Evolutionary conservation across 2,888 invertebrate genomes (phyloP).

Genomic region (Dorcus hopei): DNA sequence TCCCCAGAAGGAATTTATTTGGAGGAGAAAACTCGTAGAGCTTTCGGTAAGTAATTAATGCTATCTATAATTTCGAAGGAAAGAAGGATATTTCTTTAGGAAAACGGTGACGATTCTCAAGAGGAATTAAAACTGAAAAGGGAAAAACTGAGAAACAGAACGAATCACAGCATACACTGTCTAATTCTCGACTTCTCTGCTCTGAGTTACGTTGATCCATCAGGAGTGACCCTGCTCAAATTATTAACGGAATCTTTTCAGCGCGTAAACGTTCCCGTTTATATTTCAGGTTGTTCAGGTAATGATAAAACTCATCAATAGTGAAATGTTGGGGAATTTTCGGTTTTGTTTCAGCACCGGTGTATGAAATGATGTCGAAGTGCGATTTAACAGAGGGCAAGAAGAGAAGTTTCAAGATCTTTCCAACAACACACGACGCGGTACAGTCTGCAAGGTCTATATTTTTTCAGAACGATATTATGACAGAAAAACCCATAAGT

Average conservation of each 20-base stretch:
- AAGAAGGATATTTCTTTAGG: constrained; percentile 27
- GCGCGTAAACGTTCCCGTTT: constrained; percentile 53
- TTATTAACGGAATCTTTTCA: constrained; percentile 54
- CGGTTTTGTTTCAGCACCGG: constrained; percentile 54
- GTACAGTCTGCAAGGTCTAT: constrained; percentile 53
- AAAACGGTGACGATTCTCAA: too few relatives aligned
- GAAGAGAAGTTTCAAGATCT: constrained; percentile 52
- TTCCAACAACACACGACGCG: constrained; percentile 64
- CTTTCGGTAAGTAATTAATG: constrained; percentile 10
- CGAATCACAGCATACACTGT: constrained; percentile 38
- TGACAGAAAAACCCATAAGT: too few relatives aligned
- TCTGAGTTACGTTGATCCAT: constrained; percentile 62
- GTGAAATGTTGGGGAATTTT: background rate
- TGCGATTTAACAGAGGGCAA: constrained; percentile 57
- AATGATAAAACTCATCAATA: constrained; percentile 10
- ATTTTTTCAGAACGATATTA: background rate
- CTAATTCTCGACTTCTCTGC: constrained; percentile 62
- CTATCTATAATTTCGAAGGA: constrained; percentile 12
- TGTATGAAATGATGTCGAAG: constrained; percentile 61
- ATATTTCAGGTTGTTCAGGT: constrained; percentile 56
- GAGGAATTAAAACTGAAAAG: constrained; percentile 9
- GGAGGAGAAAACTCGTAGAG: constrained; percentile 46
- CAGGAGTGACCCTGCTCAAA: constrained; percentile 58
- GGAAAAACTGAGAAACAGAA: constrained; percentile 31
- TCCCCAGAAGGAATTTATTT: constrained; percentile 49